Conservation (phyloP, 2,888 invertebrate species). For the Mamestra brassicae region DNA sequence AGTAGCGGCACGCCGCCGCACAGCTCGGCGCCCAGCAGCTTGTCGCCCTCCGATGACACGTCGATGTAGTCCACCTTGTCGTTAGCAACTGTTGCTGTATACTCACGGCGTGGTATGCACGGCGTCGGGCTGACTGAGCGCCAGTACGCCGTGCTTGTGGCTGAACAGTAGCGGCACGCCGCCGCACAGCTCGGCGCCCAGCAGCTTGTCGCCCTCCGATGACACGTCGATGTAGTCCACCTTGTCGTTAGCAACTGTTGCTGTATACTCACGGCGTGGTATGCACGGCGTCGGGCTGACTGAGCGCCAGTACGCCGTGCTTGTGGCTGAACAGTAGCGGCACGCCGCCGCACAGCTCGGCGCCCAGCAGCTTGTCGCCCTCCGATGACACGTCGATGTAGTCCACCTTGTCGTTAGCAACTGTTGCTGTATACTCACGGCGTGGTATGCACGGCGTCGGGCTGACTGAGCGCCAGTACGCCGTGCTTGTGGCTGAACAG, state of each 20-base stretch:
- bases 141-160: slow-evolving; percentile 81
- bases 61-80: too few species aligned
- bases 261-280: slow-evolving; percentile 66
- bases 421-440: slow-evolving; percentile 64
- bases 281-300: slow-evolving; percentile 47
- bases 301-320: slow-evolving; percentile 82
- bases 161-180: slow-evolving; percentile 79
- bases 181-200: slow-evolving; percentile 93
- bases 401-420: too few species aligned
- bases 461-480: slow-evolving; percentile 74
- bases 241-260: too few species aligned
- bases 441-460: slow-evolving; percentile 46
- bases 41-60: slow-evolving; percentile 78
- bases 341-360: slow-evolving; percentile 90
- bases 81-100: too few species aligned
- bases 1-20: slow-evolving; percentile 84
- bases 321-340: slow-evolving; percentile 80
- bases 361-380: slow-evolving; percentile 93
- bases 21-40: slow-evolving; percentile 94
- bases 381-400: too few species aligned
- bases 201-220: slow-evolving; percentile 88
- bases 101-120: slow-evolving; percentile 67
- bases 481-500: slow-evolving; percentile 82
- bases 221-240: too few species aligned
- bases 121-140: slow-evolving; percentile 64